Base-by-base conservation (phyloP, 1,140 invertebrate genomes). In the Ptiloglossa arizonensis region DNA sequence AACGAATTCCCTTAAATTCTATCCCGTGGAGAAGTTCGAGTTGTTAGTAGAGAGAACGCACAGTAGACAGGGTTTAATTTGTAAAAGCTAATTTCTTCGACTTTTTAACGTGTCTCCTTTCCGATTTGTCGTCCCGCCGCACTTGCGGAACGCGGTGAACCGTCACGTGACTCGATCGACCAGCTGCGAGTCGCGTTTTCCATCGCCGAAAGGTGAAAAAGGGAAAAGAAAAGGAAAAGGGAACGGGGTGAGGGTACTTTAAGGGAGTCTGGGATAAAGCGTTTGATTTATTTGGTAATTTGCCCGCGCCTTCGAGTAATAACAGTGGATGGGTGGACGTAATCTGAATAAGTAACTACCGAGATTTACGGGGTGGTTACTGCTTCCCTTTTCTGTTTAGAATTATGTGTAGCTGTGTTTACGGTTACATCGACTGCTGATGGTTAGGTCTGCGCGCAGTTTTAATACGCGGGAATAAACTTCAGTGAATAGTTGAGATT, bases 21-120 rank as follows among this genome's bases (percentile, higher is more conserved):
- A 67, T 71, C 67, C 67, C 71, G 68, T 9, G 9, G 24, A 77
- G 77, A 90, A 90, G 77, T 89, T 88, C 62, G 41, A 1, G 48
- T 67, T 48, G 66, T n/a, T n/a, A 69, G 54, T 78, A 46, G 6
- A 19, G 46, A 48, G 17, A 6, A 48, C 17, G 52, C 2, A 24
- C 9, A 11, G 54, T 75, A 81, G 82, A 86, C 87, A 80, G 81
- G 85, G 79, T 91, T 90, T 91, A 88, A 91, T 91, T 91, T 89
- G 90, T 90, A 88, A 89, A 89, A 91, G 89, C 88, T 91, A 91
- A 91, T 91, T 91, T 88, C 84, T 83, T 86, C 75, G 90, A 92
- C 88, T 90, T 91, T 41, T 90, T 88, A 87, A 86, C 85, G 80
- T 77, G 68, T 66, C 54, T 56, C 44, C 50, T 59, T 59, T 44